Evolutionary conservation across 2,888 invertebrate genomes (phyloP), one percentile per base, ranked within the genome.

Genomic region (Melipona bicolor): DNA sequence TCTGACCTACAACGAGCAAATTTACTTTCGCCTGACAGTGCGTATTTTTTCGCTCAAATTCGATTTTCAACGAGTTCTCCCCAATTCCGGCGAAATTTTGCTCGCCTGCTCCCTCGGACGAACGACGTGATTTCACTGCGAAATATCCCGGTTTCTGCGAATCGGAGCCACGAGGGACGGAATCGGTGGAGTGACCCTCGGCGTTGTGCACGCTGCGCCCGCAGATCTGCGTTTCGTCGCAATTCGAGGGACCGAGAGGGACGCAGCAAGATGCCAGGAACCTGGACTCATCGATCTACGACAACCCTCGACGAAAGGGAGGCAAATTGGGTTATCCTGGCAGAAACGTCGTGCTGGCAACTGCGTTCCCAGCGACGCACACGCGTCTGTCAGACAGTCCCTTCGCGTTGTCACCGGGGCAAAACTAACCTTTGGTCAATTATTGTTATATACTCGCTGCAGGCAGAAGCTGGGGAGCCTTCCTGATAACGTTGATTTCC

Each of bases 301-400:
- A 78, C 83, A 80, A 77, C 79, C 86, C 86, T 79, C 84, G 79
- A 61, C 81, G 67, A 71, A 80, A 67, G 84, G 87, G 79, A 75
- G 73, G 83, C 79, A 85, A 90, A 88, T 89, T 87, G 82, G 83
- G 87, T 88, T 90, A 87, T 82, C 84, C 59, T 69, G 79, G 64
- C 17, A 77, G 67, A 84, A 86, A 88, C 72, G 82, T 86, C 88
- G 73, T 68, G 24, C 68, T 19, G 68, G 49, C 68, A 49, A 24
- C 27, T 9, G 68, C 15, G 52, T 68, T 27, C 50, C 50, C 11
- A 67, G 24, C 49, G 49, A 67, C 50, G 32, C 32, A 17, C 67
- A 21, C 21, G 54, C 81, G 71, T 74, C 62, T 62, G 15, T 56
- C 36, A 21, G 19, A 19, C 69, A 62, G 64, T 50, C 11, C 67